Evolutionary conservation across 2,888 invertebrate species (phyloP), one percentile per base, ranked within the genome.

Genomic region (Trichopria drosophilae): DNA sequence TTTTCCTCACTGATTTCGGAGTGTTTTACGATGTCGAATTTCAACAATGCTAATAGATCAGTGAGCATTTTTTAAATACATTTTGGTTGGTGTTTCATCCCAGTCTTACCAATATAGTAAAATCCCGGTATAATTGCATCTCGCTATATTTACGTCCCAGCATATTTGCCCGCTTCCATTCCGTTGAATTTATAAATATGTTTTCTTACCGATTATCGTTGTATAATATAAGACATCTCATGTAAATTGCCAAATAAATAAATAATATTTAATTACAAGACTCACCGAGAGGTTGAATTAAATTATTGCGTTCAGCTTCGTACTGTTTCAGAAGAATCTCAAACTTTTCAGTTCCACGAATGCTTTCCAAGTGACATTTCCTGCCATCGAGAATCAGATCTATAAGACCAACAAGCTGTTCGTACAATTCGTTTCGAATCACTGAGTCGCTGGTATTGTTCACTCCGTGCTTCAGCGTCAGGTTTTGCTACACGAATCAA

Each of bases 341-440:
- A 53, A 81, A 82, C 60, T 82, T 81, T 19, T 81, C 81, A 0
- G 80, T 79, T 31, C 80, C 81, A 15, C 79, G 77, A 12, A 86
- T 78, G 65, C 85, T 86, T 47, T 86, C 84, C 45, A 90, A 72
- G 67, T 90, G 88, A 41, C 79, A 80, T 61, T 83, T 84, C 59
- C 83, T 81, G 1, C 88, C 88, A 66, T 88, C 87, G 51, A 91
- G 76, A 51, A 90, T 80, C 19, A 88, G 76, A 70, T 90, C 90
- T 20, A 86, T 81, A 2, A 90, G 71, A 47, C 84, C 81, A 4
- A 87, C 79, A 43, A 88, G 76, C 67, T 90, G 88, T 55, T 86
- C 85, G 64, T 84, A 84, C 22, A 90, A 69, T 45, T 79, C 78
- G 26, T 81, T 82, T 58, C 81, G 79, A 22, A 82, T 69, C 9